These are phyloP conservation scores for Pseudorasbora parva DNA, from an alignment of 2,113 vertebrate genomes.

Conservation along the genomic window DNA sequence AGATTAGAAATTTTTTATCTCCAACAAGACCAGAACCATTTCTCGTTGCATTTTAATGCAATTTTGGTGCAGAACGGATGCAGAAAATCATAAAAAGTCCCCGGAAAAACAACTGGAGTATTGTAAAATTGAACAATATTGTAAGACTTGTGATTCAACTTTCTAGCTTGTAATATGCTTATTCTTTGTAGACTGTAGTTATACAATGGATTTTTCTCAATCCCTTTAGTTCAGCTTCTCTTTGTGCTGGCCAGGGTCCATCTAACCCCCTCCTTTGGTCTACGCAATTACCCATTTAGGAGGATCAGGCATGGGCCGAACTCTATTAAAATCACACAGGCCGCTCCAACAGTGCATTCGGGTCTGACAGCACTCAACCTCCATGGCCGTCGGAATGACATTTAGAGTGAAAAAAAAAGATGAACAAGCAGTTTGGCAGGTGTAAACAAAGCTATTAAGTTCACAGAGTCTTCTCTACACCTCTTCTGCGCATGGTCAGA, in stretches of 20 bases:
- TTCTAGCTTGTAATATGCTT: background rate
- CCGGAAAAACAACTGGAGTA: background rate
- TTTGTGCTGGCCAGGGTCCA: slow-evolving; percentile 3
- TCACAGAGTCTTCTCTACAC: slow-evolving; percentile 28
- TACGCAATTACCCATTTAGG: slow-evolving; percentile 35
- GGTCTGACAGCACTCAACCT: slow-evolving; percentile 42
- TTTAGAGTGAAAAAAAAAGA: slow-evolving; percentile 44
- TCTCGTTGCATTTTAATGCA: background rate
- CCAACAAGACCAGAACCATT: background rate
- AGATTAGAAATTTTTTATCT: background rate
- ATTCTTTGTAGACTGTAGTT: background rate
- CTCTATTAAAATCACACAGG: slow-evolving; percentile 32
- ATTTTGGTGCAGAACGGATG: background rate
- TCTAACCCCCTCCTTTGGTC: background rate
- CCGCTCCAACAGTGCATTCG: slow-evolving; percentile 8
- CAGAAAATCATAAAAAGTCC: background rate
- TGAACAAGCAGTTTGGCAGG: slow-evolving; percentile 47
- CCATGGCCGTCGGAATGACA: slow-evolving; percentile 42
- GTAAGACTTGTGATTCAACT: background rate
- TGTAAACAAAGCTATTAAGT: slow-evolving; percentile 59
- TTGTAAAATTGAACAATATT: background rate
- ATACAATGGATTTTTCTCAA: background rate
- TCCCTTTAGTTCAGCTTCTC: slow-evolving; percentile 33
- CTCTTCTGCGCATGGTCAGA: slow-evolving; percentile 31
- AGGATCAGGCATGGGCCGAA: slow-evolving; percentile 7